Evolutionary conservation across 1,140 invertebrate species (phyloP).

Genomic region (Drosophila sucinea): DNA sequence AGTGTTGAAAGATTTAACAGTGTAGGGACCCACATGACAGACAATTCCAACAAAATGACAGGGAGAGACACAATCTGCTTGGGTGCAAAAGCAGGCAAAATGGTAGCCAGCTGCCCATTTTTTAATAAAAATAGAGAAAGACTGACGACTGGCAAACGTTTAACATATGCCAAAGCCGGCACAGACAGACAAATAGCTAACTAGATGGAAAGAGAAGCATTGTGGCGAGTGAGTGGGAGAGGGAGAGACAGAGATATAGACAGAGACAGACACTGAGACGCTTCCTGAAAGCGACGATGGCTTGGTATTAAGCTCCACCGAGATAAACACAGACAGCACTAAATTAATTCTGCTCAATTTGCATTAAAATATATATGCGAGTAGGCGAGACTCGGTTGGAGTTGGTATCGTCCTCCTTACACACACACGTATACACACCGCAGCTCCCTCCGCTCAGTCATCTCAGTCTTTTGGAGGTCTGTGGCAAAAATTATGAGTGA

Average conservation of each 20-base stretch:
- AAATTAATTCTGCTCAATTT: slow-evolving; percentile 82
- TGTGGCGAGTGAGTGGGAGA: not conserved
- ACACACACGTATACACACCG: not conserved
- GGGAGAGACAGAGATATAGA: slow-evolving; percentile 20
- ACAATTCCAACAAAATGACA: slow-evolving; percentile 42
- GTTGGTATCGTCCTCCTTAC: not conserved
- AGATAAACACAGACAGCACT: slow-evolving; percentile 77
- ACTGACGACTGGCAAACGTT: slow-evolving; percentile 62
- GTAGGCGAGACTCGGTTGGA: slow-evolving; percentile 23
- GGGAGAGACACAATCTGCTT: slow-evolving; percentile 70
- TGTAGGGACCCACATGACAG: slow-evolving; percentile 53
- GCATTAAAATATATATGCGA: slow-evolving; percentile 74
- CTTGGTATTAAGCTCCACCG: slow-evolving; percentile 75
- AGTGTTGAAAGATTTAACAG: not conserved
- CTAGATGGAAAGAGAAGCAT: not conserved
- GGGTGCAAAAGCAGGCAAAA: slow-evolving; percentile 35
- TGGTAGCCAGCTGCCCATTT: slow-evolving; percentile 56
- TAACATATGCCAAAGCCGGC: slow-evolving; percentile 64
- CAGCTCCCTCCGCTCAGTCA: not conserved
- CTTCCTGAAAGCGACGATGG: slow-evolving; percentile 55
- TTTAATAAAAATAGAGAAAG: slow-evolving; percentile 70
- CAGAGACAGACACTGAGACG: slow-evolving; percentile 33
- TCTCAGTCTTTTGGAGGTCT: slow-evolving; percentile 10
- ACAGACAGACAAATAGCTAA: slow-evolving; percentile 11
- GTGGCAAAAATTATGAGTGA: slow-evolving; percentile 23